A percentile compares a stretch with the other conserved stretches of the same genome.
Evolutionary conservation across 2,113 vertebrate species (phyloP).

Genomic region (Atractosteus spatula): DNA sequence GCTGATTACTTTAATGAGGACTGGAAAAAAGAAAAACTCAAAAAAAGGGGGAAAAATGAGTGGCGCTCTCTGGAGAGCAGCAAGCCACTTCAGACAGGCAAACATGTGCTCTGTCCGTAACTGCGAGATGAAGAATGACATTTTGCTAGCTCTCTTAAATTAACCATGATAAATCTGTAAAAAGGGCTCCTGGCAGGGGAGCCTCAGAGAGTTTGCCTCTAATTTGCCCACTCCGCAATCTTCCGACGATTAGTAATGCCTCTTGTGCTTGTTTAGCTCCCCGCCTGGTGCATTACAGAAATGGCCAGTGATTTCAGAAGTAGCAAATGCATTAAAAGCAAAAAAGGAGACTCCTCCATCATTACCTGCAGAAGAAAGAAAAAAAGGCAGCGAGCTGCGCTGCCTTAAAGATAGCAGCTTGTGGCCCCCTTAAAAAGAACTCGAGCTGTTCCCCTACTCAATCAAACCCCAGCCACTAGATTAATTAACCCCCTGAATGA

Average conservation of each 20-base stretch:
- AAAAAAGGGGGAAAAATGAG: neutral
- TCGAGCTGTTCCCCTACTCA: slow-evolving; percentile 30
- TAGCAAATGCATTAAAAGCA: slow-evolving; percentile 25
- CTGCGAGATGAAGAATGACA: slow-evolving; percentile 32
- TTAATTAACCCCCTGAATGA: slow-evolving; percentile 55
- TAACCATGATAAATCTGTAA: slow-evolving; percentile 23
- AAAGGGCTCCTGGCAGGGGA: no score
- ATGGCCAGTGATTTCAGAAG: slow-evolving; percentile 27
- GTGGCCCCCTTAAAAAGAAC: slow-evolving; percentile 48
- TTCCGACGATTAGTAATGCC: slow-evolving; percentile 37
- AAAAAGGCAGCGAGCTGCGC: slow-evolving; percentile 29
- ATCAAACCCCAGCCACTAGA: slow-evolving; percentile 50
- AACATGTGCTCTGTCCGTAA: slow-evolving; percentile 26
- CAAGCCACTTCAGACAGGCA: slow-evolving; percentile 24
- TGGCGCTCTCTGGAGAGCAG: slow-evolving; percentile 17
- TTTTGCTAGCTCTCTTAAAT: slow-evolving; percentile 13
- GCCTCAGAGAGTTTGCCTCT: no score
- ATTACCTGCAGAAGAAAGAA: slow-evolving; percentile 32
- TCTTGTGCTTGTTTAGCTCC: slow-evolving; percentile 29
- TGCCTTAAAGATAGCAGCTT: slow-evolving; percentile 48
- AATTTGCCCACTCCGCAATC: slow-evolving; percentile 40
- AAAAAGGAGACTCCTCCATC: slow-evolving; percentile 22
- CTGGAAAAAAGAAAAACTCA: neutral
- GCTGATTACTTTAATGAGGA: neutral
- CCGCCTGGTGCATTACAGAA: slow-evolving; percentile 25